Base-by-base conservation (phyloP, 2,113 vertebrate genomes). In the Plectropomus leopardus region DNA sequence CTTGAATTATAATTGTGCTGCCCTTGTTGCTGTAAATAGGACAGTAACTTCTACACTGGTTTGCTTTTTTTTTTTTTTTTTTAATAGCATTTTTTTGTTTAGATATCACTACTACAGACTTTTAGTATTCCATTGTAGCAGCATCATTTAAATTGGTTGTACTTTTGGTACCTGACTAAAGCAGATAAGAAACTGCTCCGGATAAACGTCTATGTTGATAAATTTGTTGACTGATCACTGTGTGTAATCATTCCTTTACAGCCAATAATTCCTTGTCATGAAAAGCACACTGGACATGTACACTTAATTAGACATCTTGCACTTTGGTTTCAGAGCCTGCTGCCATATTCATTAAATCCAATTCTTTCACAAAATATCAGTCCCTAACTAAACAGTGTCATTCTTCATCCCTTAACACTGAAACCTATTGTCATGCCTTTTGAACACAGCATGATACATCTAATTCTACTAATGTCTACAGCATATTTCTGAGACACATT, bases 31-130 rank as follows among this genome's bases (percentile, higher is more conserved):
- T 90, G 83, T 88, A 87, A 90, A 92, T 92, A 83, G 76, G 59
- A 87, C 80, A 88, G 87, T 86, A 88, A 89, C 72, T 63, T 88
- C 79, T 93, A 92, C 94, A 94, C 92, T 94, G 92, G 92, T 88
- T 91, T 80, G 83, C 59, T 86, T 55, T 88, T 80, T 86, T 86
- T 91, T 80, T 81, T 78, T 80, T 79, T 36, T 86, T 66, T 51
- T 69, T 66, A 68, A 63, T 83, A 55, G n/a, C n/a, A n/a, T n/a
- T n/a, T 81, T 89, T 77, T 84, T 84, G 65, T 88, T 85, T 91
- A 86, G 87, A 88, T 88, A 84, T 89, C 77, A 86, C 72, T 85
- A 84, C 78, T 79, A 77, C 78, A 89, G 75, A 73, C 42, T 77
- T 71, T 81, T 86, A 80, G 85, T 86, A 84, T 78, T 82, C 65